These are phyloP conservation scores for Protobothrops flavoviridis DNA, from an alignment of 2,113 vertebrate genomes.

Conservation along the genomic window DNA sequence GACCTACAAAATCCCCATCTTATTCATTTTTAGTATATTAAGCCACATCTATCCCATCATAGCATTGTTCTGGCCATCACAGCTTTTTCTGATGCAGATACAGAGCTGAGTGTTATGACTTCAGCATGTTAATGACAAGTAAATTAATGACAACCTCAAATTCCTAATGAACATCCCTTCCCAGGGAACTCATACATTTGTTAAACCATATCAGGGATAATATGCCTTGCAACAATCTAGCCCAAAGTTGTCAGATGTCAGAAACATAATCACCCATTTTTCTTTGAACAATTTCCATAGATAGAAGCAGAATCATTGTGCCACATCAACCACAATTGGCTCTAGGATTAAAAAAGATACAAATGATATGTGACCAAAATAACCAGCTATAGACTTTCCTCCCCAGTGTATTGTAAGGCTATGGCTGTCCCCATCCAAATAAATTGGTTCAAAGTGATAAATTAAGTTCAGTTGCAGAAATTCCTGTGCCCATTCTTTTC, in stretches of 20 bases:
- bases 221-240: not conserved
- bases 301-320: not conserved
- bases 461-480: not conserved
- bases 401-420: not conserved
- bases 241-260: not conserved
- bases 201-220: not conserved
- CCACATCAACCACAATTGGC: not conserved
- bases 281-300: not conserved
- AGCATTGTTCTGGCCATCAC: not conserved
- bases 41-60: not conserved
- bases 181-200: not conserved
- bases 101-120: not conserved
- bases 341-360: not conserved
- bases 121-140: not conserved
- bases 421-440: not conserved
- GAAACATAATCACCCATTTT: not conserved
- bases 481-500: not conserved
- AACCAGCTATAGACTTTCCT: not conserved
- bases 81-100: not conserved
- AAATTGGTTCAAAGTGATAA: not conserved
- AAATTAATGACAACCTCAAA: not conserved
- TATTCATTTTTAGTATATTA: not conserved
- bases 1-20: not conserved
- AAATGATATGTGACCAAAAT: not conserved
- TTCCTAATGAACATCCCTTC: not conserved